Percentiles rank a stretch among this genome's conserved stretches.
Conservation (phyloP, 1,140 invertebrate species). For the Scaptodrosophila lebanonensis region DNA sequence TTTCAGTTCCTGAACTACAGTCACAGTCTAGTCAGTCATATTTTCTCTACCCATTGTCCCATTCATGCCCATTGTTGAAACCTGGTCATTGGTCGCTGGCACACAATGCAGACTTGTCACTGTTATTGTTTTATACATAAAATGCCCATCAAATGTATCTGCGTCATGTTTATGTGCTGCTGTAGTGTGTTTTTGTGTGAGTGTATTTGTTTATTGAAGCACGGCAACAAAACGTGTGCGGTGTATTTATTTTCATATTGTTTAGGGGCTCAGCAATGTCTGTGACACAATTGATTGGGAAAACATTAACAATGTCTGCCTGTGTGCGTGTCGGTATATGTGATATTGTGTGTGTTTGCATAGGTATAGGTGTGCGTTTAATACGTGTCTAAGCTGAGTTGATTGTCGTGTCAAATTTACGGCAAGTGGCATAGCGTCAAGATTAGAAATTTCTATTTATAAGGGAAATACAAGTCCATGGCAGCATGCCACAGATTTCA, state of each 20-base stretch:
- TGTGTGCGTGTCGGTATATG: slow-evolving; percentile 5
- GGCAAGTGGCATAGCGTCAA: slow-evolving; percentile 12
- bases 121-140: slow-evolving; percentile 41
- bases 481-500: slow-evolving; percentile 10
- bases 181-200: slow-evolving; percentile 2
- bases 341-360: slow-evolving; percentile 4
- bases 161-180: slow-evolving; percentile 6
- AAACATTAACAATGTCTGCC: slow-evolving; percentile 50
- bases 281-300: slow-evolving; percentile 62
- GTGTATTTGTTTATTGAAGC: slow-evolving; percentile 11
- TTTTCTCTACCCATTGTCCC: too few species aligned
- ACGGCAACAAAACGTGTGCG: not conserved
- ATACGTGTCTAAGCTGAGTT: slow-evolving; percentile 46
- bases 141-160: slow-evolving; percentile 48
- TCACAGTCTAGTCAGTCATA: too few species aligned
- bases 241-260: slow-evolving; percentile 50
- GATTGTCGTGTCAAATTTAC: slow-evolving; percentile 61
- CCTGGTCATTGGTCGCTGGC: slow-evolving; percentile 25
- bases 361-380: slow-evolving; percentile 23
- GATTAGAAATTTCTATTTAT: slow-evolving; percentile 51
- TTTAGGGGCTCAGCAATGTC: slow-evolving; percentile 24
- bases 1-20: too few species aligned
- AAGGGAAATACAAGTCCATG: slow-evolving; percentile 11
- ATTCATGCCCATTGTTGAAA: slow-evolving; percentile 21
- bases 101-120: slow-evolving; percentile 6